Evolutionary conservation across 2,113 vertebrate species (phyloP), one percentile per base, ranked within the genome.

Genomic region (Corvus cornix): DNA sequence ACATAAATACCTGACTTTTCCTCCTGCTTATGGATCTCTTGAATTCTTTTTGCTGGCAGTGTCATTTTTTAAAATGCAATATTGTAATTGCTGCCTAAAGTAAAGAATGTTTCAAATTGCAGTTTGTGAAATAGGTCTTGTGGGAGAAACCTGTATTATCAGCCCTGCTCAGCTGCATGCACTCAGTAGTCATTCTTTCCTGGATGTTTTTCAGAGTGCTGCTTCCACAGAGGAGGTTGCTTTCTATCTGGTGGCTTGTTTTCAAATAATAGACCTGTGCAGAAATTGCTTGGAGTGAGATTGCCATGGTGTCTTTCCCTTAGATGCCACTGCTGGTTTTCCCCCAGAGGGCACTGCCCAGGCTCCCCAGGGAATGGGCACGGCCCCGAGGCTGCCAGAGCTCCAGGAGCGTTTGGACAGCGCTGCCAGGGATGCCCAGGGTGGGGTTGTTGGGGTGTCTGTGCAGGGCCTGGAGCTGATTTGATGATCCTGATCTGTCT

Each of bases 391-490:
- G 37, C 86, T 89, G 87, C 60, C 87, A 83, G 87, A 76, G 70
- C 62, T 76, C n/a, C 55, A 53, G 69, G 60, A 75, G 51, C 0
- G 1, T 18, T 56, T 22, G 58, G 35, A 0, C 43, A 72, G 1
- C 3, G 0, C 39, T 37, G 2, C 30, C 28, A 62, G 63, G 70
- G 73, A 11, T 62, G 84, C 4, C 5, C 79, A 62, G 41, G 79
- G 15, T 48, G 78, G 70, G 21, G 2, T 2, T 83, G 3, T 19
- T 69, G 41, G 41, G 55, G 55, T 0, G 41, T 69, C 48, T 83
- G 46, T 2, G n/a, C 55, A 76, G n/a, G 62, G 41, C 0, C 20
- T 5, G 41, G 26, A 0, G 28, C 10, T 69, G 70, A 6, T 1
- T 48, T 2, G n/a, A 8, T 14, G 30, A 27, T 68, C 78, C n/a